Evolutionary conservation across 1,140 invertebrate genomes (phyloP).

Genomic region (Paracyclopina nana): DNA sequence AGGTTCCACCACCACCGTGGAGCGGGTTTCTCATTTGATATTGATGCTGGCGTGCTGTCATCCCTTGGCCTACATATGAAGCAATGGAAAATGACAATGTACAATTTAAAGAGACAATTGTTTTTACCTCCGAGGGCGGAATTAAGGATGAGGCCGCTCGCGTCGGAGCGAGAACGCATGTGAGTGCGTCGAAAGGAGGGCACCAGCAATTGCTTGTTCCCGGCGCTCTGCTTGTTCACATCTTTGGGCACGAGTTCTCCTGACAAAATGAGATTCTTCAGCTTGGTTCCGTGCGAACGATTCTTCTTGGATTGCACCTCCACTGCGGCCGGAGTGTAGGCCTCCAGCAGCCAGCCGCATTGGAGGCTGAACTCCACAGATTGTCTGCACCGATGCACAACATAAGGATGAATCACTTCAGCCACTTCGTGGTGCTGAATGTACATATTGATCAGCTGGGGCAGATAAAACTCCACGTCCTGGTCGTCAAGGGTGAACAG

Average conservation of each 20-base stretch:
- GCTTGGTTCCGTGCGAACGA: slow-evolving; percentile 64
- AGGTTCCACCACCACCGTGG: slow-evolving; percentile 19
- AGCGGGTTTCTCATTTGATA: too few relatives aligned
- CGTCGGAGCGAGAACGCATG: slow-evolving; percentile 75
- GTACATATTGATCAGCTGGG: slow-evolving; percentile 93
- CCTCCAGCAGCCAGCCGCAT: slow-evolving; percentile 83
- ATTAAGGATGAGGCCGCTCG: slow-evolving; percentile 41
- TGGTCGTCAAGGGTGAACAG: slow-evolving; percentile 62
- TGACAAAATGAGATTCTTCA: slow-evolving; percentile 65
- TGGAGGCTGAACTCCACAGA: slow-evolving; percentile 87
- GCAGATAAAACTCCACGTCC: slow-evolving; percentile 93
- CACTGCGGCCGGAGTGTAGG: slow-evolving; percentile 67
- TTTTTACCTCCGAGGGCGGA: too few relatives aligned
- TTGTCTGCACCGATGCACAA: slow-evolving; percentile 73
- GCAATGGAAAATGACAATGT: too few relatives aligned
- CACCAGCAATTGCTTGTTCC: not conserved
- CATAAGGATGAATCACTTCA: slow-evolving; percentile 81
- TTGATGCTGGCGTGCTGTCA: too few relatives aligned
- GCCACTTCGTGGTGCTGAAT: slow-evolving; percentile 92
- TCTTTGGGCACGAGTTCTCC: slow-evolving; percentile 40
- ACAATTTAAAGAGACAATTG: too few relatives aligned
- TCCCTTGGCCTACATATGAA: too few relatives aligned
- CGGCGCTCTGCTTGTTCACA: not conserved
- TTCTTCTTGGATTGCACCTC: slow-evolving; percentile 44
- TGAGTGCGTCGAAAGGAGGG: slow-evolving; percentile 38